Evolutionary conservation across 1,140 invertebrate species (phyloP).

Genomic region (Drosophila sturtevanti): DNA sequence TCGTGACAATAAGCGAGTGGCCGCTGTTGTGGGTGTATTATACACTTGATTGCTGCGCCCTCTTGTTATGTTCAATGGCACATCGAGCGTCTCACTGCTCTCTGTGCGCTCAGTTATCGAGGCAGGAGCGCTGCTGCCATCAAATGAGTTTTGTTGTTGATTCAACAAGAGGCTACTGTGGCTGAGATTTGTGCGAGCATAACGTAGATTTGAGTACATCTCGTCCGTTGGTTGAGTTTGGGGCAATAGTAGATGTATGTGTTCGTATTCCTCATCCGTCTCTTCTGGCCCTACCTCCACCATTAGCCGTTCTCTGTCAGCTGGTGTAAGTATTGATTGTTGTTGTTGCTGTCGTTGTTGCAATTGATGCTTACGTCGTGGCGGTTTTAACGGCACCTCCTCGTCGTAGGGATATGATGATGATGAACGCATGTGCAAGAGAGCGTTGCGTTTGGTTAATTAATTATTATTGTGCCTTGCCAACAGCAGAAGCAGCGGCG

Average conservation of each 20-base stretch:
- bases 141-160: constrained; percentile 69
- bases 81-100: constrained; percentile 70
- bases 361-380: constrained; percentile 35
- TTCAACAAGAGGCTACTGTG: constrained; percentile 73
- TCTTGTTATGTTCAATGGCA: constrained; percentile 23
- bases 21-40: neutral
- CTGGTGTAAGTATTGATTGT: constrained; percentile 5
- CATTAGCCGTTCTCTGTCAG: constrained; percentile 18
- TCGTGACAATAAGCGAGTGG: neutral
- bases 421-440: constrained; percentile 58
- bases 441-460: neutral
- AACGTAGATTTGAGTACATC: constrained; percentile 65
- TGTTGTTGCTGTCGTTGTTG: constrained; percentile 14
- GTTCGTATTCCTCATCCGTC: constrained; percentile 23
- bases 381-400: constrained; percentile 50
- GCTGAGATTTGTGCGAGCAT: constrained; percentile 74
- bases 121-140: constrained; percentile 47
- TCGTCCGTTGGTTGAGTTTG: constrained; percentile 23
- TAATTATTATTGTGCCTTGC: neutral
- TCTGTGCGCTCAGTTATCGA: constrained; percentile 56
- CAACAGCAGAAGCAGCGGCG: neutral
- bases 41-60: constrained; percentile 16
- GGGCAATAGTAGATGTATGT: neutral
- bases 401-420: constrained; percentile 20
- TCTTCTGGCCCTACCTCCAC: constrained; percentile 16